Conservation (phyloP, 2,888 invertebrate genomes). For the Mellilla xanthometata region DNA sequence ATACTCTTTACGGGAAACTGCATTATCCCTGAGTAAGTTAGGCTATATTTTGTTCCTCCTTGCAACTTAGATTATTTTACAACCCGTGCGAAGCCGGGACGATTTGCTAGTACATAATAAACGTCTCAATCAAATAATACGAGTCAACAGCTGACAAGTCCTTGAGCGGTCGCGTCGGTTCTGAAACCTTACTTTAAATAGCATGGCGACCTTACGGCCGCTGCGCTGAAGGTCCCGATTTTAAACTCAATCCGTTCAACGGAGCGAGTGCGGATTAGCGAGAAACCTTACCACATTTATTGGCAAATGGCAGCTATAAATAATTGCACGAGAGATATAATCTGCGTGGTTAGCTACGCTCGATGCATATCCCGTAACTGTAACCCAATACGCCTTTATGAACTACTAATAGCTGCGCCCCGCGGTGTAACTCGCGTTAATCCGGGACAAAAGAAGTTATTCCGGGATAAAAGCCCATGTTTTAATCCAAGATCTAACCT, state of each 20-base stretch:
- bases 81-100: no score
- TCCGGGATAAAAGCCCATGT: no score
- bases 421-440: no score
- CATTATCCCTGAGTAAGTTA: no score
- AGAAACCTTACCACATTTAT: constrained; percentile 2
- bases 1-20: no score
- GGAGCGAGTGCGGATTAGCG: constrained; percentile 4
- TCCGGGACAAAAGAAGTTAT: no score
- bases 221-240: background rate
- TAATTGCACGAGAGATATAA: constrained; percentile 3
- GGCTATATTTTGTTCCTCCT: no score
- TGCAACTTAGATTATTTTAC: no score
- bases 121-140: background rate
- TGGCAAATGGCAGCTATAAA: constrained; percentile 3
- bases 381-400: no score
- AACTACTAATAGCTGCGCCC: no score
- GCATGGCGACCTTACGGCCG: constrained; percentile 8
- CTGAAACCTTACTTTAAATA: constrained; percentile 12
- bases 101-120: background rate
- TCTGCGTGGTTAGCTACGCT: background rate
- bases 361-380: background rate
- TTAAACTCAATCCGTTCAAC: background rate
- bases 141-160: constrained; percentile 8
- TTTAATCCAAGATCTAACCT: no score
- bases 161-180: constrained; percentile 5